Conservation (phyloP, 2,113 vertebrate species). For the Callospermophilus lateralis region DNA sequence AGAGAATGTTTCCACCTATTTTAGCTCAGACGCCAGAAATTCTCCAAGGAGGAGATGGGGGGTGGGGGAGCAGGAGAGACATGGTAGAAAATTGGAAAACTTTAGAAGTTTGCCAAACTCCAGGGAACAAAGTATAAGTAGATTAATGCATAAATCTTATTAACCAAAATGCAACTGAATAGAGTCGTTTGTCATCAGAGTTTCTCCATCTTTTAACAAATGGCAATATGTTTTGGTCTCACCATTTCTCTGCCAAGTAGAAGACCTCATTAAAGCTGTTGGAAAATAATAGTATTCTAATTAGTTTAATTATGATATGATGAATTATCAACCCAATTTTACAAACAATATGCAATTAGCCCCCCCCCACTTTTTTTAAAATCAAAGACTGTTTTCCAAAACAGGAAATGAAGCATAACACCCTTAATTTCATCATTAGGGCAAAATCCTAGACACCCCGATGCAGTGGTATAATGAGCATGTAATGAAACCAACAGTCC, state of each 20-base stretch:
- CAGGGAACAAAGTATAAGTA: conserved; percentile 86
- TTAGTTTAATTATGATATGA: conserved; percentile 91
- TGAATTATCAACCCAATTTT: conserved; percentile 89
- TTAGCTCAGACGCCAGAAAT: conserved; percentile 86
- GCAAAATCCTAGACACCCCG: conserved; percentile 52
- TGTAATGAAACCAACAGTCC: not conserved
- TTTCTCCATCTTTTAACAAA: conserved; percentile 88
- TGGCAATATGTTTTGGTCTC: conserved; percentile 87
- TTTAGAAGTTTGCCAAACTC: conserved; percentile 83
- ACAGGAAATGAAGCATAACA: conserved; percentile 84
- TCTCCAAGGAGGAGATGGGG: conserved; percentile 66
- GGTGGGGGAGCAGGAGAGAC: conserved; percentile 52
- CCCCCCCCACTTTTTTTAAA: conserved; percentile 73
- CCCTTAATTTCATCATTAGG: conserved; percentile 79
- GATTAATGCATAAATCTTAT: conserved; percentile 90
- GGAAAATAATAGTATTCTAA: conserved; percentile 90
- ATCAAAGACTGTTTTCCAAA: conserved; percentile 84
- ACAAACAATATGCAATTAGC: conserved; percentile 89
- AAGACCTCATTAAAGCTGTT: conserved; percentile 88
- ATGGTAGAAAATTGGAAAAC: conserved; percentile 80
- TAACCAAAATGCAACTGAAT: conserved; percentile 87
- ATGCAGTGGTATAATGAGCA: not conserved
- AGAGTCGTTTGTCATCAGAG: conserved; percentile 88
- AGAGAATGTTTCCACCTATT: conserved; percentile 84
- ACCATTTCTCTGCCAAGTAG: conserved; percentile 87